Percentiles rank a stretch among this genome's conserved stretches.
phyloP scores from a whole-genome alignment of 2,113 vertebrate genomes.

The Cyprinodon variegatus region DNA sequence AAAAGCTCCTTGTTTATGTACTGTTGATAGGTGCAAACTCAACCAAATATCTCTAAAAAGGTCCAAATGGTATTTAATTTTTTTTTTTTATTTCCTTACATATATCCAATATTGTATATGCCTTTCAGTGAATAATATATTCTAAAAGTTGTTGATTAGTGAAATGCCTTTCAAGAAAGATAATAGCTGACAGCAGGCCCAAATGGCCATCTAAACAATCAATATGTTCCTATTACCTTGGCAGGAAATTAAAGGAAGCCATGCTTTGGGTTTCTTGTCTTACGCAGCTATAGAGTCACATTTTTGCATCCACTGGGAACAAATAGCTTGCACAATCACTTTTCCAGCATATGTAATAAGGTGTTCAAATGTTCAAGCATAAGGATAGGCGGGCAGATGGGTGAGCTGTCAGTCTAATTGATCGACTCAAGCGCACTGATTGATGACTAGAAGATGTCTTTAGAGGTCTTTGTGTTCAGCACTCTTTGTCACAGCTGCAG shows the following conservation, averaged over 20 bases:
- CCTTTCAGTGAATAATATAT: neutral
- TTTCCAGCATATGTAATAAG: conserved; percentile 9
- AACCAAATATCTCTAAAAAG: neutral
- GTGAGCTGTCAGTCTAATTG: conserved; percentile 39
- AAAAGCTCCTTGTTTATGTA: neutral
- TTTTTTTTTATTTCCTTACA: neutral
- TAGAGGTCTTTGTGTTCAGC: conserved; percentile 54
- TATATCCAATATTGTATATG: neutral
- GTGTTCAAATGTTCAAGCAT: conserved; percentile 26
- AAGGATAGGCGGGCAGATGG: conserved; percentile 49
- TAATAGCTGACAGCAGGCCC: neutral
- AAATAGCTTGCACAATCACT: conserved; percentile 28
- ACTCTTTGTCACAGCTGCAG: conserved; percentile 55
- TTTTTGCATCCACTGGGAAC: conserved; percentile 23
- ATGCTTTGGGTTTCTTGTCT: conserved; percentile 10
- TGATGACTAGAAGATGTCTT: conserved; percentile 47
- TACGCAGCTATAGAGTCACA: neutral
- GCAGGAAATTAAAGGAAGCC: conserved; percentile 1
- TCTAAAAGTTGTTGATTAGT: neutral
- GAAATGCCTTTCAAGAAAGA: neutral
- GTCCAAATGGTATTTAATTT: too few species aligned
- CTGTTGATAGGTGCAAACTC: neutral
- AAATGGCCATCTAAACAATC: neutral
- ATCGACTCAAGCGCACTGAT: conserved; percentile 67
- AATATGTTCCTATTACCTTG: conserved; percentile 1